Percentiles rank a stretch among this genome's conserved stretches.
Conservation (phyloP, 2,113 vertebrate genomes). For the Ciconia boyciana region DNA sequence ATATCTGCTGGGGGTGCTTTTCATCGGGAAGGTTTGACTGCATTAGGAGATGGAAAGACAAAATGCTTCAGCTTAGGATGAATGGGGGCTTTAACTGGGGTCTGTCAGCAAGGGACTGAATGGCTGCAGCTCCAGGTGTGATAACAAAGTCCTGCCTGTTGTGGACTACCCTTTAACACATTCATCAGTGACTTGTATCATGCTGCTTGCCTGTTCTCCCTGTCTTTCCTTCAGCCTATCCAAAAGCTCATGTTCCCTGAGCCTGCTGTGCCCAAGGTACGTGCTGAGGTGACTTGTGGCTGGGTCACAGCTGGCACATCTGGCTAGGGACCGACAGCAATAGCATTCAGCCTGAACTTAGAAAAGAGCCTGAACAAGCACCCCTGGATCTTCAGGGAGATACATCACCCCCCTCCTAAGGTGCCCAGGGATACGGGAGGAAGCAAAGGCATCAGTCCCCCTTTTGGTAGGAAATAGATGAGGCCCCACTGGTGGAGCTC, state of each 20-base stretch:
- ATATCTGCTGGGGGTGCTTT: neutral
- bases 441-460: neutral
- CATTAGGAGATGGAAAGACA: neutral
- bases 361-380: neutral
- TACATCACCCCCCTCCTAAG: neutral
- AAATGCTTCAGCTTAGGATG: neutral
- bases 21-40: neutral
- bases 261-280: neutral
- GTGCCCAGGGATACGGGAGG: neutral
- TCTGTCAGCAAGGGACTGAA: neutral
- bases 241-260: neutral
- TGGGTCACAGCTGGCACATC: neutral
- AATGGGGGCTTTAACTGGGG: neutral
- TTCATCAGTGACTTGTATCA: neutral
- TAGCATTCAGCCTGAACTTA: neutral
- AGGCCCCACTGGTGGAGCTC: neutral
- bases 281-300: neutral
- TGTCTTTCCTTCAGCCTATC: neutral
- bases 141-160: neutral
- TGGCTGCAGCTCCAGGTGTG: neutral
- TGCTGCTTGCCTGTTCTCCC: neutral
- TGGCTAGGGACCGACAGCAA: neutral
- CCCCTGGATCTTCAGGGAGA: neutral
- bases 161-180: neutral
- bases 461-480: neutral